A percentile compares a stretch with the other conserved stretches of the same genome.
phyloP scores from a whole-genome alignment of 2,888 invertebrate genomes.

The Sesia bembeciformis region DNA sequence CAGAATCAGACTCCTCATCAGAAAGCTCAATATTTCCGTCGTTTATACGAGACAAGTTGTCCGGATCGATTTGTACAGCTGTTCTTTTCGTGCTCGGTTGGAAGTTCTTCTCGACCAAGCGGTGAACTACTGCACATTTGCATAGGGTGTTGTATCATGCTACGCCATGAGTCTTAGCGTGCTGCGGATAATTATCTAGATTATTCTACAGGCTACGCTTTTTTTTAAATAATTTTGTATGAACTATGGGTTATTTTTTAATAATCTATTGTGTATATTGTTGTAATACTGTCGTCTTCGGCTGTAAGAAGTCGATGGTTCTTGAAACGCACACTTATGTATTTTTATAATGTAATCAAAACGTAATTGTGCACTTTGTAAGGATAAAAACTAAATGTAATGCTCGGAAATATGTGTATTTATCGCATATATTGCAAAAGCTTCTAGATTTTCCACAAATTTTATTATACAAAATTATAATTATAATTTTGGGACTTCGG shows the following conservation, averaged over 20 bases:
- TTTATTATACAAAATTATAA: too few species aligned
- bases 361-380: too few species aligned
- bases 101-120: slow-evolving; percentile 73
- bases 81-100: slow-evolving; percentile 77
- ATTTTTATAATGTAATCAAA: background rate
- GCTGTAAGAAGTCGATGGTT: background rate
- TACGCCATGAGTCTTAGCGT: slow-evolving; percentile 17
- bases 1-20: slow-evolving; percentile 17
- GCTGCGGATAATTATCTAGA: slow-evolving; percentile 26
- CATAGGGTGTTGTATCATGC: background rate
- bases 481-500: too few species aligned
- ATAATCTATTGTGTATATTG: background rate
- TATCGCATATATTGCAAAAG: too few species aligned
- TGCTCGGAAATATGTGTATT: too few species aligned
- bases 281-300: background rate
- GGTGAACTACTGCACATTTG: slow-evolving; percentile 45
- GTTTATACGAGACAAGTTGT: slow-evolving; percentile 70
- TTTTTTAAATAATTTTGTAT: slow-evolving; percentile 1
- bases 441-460: too few species aligned
- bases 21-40: slow-evolving; percentile 65
- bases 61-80: slow-evolving; percentile 76
- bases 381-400: too few species aligned
- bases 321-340: background rate
- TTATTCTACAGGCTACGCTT: slow-evolving; percentile 36
- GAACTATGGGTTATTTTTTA: background rate